Evolutionary conservation across 2,888 invertebrate genomes (phyloP), one percentile per base, ranked within the genome.

Genomic region (Azorinus chamasolen): DNA sequence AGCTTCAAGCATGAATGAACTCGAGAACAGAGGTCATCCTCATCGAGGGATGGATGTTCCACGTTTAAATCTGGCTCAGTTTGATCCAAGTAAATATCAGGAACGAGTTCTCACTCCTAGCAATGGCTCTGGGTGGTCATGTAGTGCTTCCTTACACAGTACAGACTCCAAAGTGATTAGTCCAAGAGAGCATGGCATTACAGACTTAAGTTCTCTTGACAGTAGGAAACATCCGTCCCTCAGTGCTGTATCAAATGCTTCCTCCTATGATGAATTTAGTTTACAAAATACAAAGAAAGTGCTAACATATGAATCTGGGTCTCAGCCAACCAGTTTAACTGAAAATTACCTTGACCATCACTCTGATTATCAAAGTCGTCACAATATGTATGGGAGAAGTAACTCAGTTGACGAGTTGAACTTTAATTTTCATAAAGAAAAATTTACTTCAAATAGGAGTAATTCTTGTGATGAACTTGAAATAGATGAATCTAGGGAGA

Each of bases 201-300:
- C 85, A 8, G 87, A 86, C 61, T 79, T 81, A 20, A 84, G 83
- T 62, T 45, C 80, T n/a, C 46, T 63, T 18, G 84, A 79, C 46
- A 54, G 59, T 20, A 45, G 39, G 10, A 62, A 57, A 46, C 63
- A 59, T 32, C 51, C 71, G 0, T 65, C 75, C 43, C 41, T 79
- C 1, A 82, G 79, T 70, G 53, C 73, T 16, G 75, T 80, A 10
- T 88, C 88, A 10, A 87, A 87, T 24, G 71, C 83, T 45, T 88
- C 89, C 8, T 88, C 89, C 0, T 84, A 85, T 39, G 85, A 81
- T 43, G 88, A 88, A 54, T 88, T 90, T 72, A 87, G 85, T 70
- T 81, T 87, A 18, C 85, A 88, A 50, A 83, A 86, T 64, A 88
- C 86, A 12, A 87, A 86, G 65, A 88, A 87, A 75, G 82, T 84